These are phyloP conservation scores for Hydra vulgaris DNA, from an alignment of 30 jellyfish, hydroid and myxozoan species.

Conservation along the genomic window DNA sequence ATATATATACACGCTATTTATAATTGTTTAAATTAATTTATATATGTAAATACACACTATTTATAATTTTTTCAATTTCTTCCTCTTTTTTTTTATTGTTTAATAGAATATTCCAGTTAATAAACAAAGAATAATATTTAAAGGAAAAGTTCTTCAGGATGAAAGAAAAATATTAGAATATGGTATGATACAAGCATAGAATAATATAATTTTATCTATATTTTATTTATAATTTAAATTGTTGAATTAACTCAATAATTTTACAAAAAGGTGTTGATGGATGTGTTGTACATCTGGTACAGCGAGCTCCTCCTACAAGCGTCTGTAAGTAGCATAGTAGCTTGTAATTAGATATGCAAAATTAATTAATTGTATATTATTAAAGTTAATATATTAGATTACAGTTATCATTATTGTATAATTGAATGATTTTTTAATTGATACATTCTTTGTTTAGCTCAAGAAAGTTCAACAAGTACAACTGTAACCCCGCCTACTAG, in stretches of 20 bases:
- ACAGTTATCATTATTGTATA: no score
- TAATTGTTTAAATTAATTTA: no score
- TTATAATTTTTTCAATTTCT: no score
- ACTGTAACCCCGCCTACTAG: background rate
- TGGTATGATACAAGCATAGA: slow-evolving; percentile 29
- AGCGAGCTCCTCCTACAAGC: slow-evolving; percentile 64
- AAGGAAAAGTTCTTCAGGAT: slow-evolving; percentile 78
- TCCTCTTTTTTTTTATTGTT: no score
- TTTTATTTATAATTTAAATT: no score
- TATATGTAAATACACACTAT: no score
- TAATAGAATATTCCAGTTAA: slow-evolving; percentile 60
- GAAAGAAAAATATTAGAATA: slow-evolving; percentile 56
- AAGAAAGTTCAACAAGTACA: background rate
- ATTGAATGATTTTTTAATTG: no score
- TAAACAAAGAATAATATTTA: slow-evolving; percentile 60
- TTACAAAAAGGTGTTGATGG: slow-evolving; percentile 72
- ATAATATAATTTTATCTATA: no score
- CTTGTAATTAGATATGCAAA: background rate
- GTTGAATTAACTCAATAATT: no score
- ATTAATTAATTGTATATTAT: no score
- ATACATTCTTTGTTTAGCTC: background rate
- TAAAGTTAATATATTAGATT: no score
- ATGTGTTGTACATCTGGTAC: slow-evolving; percentile 84
- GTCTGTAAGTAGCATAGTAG: background rate
- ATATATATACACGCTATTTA: no score